Conservation (phyloP, 2,888 invertebrate species). For the Eustalomyia histrio region DNA sequence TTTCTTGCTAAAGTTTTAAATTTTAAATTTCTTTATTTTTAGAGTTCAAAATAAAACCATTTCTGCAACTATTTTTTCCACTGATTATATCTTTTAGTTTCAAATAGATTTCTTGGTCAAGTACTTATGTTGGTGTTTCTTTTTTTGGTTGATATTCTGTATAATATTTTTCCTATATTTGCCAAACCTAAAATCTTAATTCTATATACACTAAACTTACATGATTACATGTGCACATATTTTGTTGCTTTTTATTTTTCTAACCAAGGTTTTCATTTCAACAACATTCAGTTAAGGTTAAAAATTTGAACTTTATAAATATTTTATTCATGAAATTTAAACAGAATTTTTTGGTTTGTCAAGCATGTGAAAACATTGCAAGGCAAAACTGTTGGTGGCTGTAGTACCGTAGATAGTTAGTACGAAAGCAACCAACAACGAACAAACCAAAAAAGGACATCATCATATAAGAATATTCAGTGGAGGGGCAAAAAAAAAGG, state of each 20-base stretch:
- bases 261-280: constrained; percentile 22
- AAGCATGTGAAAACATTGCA: constrained; percentile 50
- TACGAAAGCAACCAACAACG: neutral
- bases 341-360: constrained; percentile 52
- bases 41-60: no score
- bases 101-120: constrained; percentile 33
- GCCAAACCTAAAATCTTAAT: constrained; percentile 25
- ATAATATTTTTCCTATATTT: no score
- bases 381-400: constrained; percentile 24
- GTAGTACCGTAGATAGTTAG: neutral
- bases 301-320: constrained; percentile 59
- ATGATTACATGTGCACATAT: constrained; percentile 20
- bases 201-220: constrained; percentile 8
- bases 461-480: constrained; percentile 32
- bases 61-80: neutral
- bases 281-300: constrained; percentile 53
- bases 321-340: constrained; percentile 63
- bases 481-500: constrained; percentile 21
- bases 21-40: neutral
- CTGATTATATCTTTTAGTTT: neutral
- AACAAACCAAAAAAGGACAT: constrained; percentile 5
- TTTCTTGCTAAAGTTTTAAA: neutral
- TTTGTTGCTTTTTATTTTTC: neutral
- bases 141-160: neutral
- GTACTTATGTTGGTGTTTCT: constrained; percentile 6